Evolutionary conservation across 2,113 vertebrate genomes (phyloP).

Genomic region (Notothenia rossii): DNA sequence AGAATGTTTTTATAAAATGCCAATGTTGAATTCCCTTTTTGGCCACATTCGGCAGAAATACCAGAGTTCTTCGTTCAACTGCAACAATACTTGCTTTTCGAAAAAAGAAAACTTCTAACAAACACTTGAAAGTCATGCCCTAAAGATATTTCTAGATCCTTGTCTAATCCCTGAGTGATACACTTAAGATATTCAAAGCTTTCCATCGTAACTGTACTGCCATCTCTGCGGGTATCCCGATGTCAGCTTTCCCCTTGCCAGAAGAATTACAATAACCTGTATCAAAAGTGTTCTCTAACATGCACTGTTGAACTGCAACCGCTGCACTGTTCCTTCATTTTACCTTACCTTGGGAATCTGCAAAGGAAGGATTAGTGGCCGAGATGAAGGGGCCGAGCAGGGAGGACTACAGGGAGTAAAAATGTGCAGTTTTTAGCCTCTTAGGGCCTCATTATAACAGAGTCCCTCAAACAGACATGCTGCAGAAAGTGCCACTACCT

Average conservation of each 20-base stretch:
- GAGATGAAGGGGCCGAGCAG: constrained; percentile 39
- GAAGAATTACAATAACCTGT: constrained; percentile 51
- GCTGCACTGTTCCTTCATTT: constrained; percentile 52
- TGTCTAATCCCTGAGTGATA: neutral
- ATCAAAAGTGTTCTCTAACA: constrained; percentile 44
- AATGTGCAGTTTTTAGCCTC: constrained; percentile 57
- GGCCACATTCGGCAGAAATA: neutral
- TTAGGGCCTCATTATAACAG: constrained; percentile 67
- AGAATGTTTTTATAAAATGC: constrained; percentile 8
- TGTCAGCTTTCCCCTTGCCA: constrained; percentile 50
- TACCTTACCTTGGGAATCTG: constrained; percentile 57
- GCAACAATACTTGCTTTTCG: constrained; percentile 1
- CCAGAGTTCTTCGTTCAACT: constrained; percentile 3
- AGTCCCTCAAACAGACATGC: constrained; percentile 27
- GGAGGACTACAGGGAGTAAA: constrained; percentile 45
- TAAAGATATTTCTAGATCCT: neutral
- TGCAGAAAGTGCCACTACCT: constrained; percentile 19
- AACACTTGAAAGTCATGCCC: constrained; percentile 10
- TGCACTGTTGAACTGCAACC: constrained; percentile 45
- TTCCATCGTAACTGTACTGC: constrained; percentile 10
- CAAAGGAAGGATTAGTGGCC: constrained; percentile 63
- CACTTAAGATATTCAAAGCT: constrained; percentile 12
- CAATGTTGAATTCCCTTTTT: neutral
- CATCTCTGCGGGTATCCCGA: constrained; percentile 29
- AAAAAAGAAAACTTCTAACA: constrained; percentile 29